phyloP scores from a whole-genome alignment of 2,113 vertebrate genomes.

The Hepsetus odoe region DNA sequence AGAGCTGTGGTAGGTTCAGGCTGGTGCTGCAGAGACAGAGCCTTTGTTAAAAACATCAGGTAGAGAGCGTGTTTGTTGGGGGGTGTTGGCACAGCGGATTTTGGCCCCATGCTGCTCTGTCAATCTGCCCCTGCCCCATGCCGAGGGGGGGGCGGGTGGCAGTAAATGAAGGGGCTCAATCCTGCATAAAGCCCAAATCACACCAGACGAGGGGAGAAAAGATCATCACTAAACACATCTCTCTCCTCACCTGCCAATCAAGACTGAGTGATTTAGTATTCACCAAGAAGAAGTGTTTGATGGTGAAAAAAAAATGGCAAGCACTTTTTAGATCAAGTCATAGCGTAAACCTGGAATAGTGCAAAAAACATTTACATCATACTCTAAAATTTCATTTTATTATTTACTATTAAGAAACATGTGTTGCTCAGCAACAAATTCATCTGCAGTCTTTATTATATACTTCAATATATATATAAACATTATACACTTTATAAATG shows the following conservation, averaged over 20 bases:
- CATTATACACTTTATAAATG: neutral
- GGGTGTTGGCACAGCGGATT: slow-evolving; percentile 50
- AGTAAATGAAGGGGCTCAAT: slow-evolving; percentile 39
- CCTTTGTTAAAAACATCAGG: slow-evolving; percentile 68
- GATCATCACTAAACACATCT: slow-evolving; percentile 61
- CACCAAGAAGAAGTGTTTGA: slow-evolving; percentile 13
- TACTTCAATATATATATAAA: neutral
- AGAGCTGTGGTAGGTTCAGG: slow-evolving; percentile 45
- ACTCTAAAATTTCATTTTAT: neutral
- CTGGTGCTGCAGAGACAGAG: slow-evolving; percentile 46
- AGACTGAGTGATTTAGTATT: slow-evolving; percentile 48
- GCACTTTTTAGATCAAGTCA: slow-evolving; percentile 24
- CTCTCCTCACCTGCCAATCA: slow-evolving; percentile 69
- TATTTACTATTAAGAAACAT: neutral
- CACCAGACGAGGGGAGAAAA: slow-evolving; percentile 36
- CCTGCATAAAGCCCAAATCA: slow-evolving; percentile 61
- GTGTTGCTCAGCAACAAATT: slow-evolving; percentile 1
- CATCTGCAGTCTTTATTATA: neutral
- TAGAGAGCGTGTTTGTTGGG: slow-evolving; percentile 28
- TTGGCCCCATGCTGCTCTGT: slow-evolving; percentile 65
- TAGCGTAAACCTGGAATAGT: neutral
- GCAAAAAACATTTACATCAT: neutral
- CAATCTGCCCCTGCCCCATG: slow-evolving; percentile 65
- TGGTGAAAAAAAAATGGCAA: neutral
- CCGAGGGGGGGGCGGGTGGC: slow-evolving; percentile 54